Base-by-base conservation (phyloP, 2,797 vertebrate species). In the Scolopax bukidnonensis region DNA sequence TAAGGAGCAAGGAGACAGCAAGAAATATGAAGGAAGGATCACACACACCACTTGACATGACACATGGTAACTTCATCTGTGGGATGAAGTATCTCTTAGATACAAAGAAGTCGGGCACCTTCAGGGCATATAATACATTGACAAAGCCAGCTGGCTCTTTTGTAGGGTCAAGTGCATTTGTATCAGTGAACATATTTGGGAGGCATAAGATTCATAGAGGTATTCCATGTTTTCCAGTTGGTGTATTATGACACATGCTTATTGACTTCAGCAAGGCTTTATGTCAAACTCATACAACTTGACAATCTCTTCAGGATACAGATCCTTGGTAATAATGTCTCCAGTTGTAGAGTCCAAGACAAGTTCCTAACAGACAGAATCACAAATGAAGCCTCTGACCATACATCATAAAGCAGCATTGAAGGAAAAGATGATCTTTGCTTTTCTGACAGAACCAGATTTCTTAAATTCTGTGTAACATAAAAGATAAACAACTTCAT, bases 51-150 rank as follows among this genome's bases (percentile, higher is more conserved):
- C 27, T 32, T 47, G 23, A 45, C 10, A 63, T 11, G 9, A 40
- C 47, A 45, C 11, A 24, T 23, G 59, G 10, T 41, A 65, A 59
- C 18, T 70, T 71, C 36, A 65, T 7, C 41, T 61, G 14, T 38
- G 18, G 32, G 25, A 36, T 36, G 36, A 36, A 36, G 36, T 36
- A 36, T 36, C 36, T 36, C 36, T 27, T 56, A 90, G 19, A 77
- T 4, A 56, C 27, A 64, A 85, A 80, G 27, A 60, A 0, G 0
- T 1, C 30, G 12, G 5, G 36, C 12, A 36, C 3, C 20, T 88
- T 75, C 36, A 16, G 21, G 33, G 4, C 8, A 50, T 27, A 28
- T 21, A 56, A 51, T 16, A 48, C 3, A 5, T 4, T 28, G 51
- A 30, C 2, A 4, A 13, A 16, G 19, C 3, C 33, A 53, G 16